These are phyloP conservation scores for Cyaniris semiargus DNA, from an alignment of 2,888 invertebrate species.

Conservation along the genomic window DNA sequence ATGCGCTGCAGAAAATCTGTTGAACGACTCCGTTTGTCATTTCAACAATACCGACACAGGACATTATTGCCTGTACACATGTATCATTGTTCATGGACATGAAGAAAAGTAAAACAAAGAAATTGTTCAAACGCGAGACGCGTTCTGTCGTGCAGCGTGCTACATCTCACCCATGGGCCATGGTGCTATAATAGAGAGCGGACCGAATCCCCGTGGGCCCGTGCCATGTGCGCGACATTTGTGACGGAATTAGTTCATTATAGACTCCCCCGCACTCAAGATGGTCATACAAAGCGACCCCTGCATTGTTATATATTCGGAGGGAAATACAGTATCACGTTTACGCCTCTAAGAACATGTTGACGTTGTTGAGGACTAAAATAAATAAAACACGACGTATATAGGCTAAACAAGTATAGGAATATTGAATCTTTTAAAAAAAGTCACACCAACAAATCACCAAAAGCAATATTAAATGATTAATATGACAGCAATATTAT, in stretches of 20 bases:
- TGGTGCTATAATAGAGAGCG: slow-evolving; percentile 17
- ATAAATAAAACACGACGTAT: not conserved
- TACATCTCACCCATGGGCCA: slow-evolving; percentile 15
- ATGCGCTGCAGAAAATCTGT: not conserved
- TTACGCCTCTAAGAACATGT: slow-evolving; percentile 5
- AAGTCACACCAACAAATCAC: too few species aligned
- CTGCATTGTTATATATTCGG: slow-evolving; percentile 49
- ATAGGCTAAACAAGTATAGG: not conserved
- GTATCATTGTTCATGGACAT: not conserved
- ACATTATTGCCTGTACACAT: not conserved
- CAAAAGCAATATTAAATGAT: too few species aligned
- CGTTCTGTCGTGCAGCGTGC: not conserved
- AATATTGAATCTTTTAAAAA: too few species aligned
- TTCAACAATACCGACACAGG: not conserved
- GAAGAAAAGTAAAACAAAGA: slow-evolving; percentile 21
- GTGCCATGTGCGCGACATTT: slow-evolving; percentile 58
- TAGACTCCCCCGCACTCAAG: slow-evolving; percentile 47
- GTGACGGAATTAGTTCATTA: slow-evolving; percentile 49
- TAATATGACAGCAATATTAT: too few species aligned
- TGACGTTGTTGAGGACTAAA: slow-evolving; percentile 8
- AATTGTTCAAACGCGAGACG: not conserved
- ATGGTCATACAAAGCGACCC: slow-evolving; percentile 45
- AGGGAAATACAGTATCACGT: slow-evolving; percentile 46
- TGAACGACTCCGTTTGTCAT: not conserved
- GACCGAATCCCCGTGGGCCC: slow-evolving; percentile 59